Evolutionary conservation across 2,888 invertebrate species (phyloP).

Genomic region (Heliconius hortense): DNA sequence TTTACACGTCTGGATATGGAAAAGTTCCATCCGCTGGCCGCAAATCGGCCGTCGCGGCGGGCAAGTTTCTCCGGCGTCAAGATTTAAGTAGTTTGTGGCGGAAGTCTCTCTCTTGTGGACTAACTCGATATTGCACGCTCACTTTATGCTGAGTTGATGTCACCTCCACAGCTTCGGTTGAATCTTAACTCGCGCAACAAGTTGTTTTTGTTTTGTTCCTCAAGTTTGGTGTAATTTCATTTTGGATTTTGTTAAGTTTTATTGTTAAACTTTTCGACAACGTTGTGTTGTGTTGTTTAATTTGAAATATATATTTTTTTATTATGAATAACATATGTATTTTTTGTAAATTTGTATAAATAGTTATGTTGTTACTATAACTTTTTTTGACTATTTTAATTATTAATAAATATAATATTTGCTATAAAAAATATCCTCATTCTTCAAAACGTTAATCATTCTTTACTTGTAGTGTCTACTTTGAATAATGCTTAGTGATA

Average conservation of each 20-base stretch:
- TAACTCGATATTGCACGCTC: constrained; percentile 78
- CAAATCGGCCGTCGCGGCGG: constrained; percentile 32
- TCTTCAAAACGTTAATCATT: too few relatives aligned
- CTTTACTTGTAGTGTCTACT: too few relatives aligned
- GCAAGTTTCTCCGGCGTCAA: constrained; percentile 53
- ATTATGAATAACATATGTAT: not conserved
- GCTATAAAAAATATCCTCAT: too few relatives aligned
- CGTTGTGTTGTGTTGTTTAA: not conserved
- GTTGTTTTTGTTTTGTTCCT: constrained; percentile 49
- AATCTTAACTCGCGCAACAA: constrained; percentile 75
- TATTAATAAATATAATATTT: too few relatives aligned
- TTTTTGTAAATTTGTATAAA: not conserved
- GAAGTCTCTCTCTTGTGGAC: constrained; percentile 69
- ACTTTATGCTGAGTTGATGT: constrained; percentile 73
- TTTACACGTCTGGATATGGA: constrained; percentile 29
- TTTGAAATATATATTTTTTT: not conserved
- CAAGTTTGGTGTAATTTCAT: constrained; percentile 46
- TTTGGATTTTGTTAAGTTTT: constrained; percentile 8
- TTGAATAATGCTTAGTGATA: too few relatives aligned
- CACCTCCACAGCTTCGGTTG: constrained; percentile 59
- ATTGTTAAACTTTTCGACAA: not conserved
- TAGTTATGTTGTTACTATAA: not conserved
- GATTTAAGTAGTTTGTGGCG: constrained; percentile 78
- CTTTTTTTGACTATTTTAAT: too few relatives aligned
- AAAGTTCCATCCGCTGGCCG: constrained; percentile 40